These are phyloP conservation scores for Phortica variegata DNA, from an alignment of 1,140 invertebrate genomes.

Conservation along the genomic window DNA sequence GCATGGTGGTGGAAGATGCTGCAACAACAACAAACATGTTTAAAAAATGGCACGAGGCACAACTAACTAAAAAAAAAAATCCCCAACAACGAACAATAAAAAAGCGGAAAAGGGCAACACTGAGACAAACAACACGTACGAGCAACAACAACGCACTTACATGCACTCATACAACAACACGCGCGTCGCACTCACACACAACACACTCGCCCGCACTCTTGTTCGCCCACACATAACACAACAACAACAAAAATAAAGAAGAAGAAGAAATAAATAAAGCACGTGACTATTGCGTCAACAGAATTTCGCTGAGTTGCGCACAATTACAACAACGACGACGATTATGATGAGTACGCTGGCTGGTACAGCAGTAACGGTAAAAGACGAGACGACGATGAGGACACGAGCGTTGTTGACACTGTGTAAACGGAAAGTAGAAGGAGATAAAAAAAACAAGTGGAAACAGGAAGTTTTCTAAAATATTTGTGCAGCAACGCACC, in stretches of 20 bases:
- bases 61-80: too few species aligned
- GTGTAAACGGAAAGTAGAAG: too few species aligned
- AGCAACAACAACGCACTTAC: constrained; percentile 23
- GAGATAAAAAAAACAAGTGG: too few species aligned
- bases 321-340: constrained; percentile 13
- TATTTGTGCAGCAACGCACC: constrained; percentile 46
- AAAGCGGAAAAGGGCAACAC: constrained; percentile 40
- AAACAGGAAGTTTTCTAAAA: too few species aligned
- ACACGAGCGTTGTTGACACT: too few species aligned
- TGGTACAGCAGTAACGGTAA: too few species aligned
- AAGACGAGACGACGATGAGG: too few species aligned
- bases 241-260: constrained; percentile 2
- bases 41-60: too few species aligned
- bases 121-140: constrained; percentile 3
- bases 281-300: constrained; percentile 54
- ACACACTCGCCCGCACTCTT: constrained; percentile 29
- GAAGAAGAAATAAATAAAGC: constrained; percentile 20
- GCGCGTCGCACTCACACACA: too few species aligned
- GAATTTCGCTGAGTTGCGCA: constrained; percentile 53
- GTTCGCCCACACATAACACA: constrained; percentile 24
- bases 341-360: too few species aligned
- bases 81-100: not conserved
- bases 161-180: constrained; percentile 18
- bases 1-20: too few species aligned
- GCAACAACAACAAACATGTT: too few species aligned